These are phyloP conservation scores for Phoenicopterus ruber DNA, from an alignment of 2,113 vertebrate species.

Conservation along the genomic window DNA sequence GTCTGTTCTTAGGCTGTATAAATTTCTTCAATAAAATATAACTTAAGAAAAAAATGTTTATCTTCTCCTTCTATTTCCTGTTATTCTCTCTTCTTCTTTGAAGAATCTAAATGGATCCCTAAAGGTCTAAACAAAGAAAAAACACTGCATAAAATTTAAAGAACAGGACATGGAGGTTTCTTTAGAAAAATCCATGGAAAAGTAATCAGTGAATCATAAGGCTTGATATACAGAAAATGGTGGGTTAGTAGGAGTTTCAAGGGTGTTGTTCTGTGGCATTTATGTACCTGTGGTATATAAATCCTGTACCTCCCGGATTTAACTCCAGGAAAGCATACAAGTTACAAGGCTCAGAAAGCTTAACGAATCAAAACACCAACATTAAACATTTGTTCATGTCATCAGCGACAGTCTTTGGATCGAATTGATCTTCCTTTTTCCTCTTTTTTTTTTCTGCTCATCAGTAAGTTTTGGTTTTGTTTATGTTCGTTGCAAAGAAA, in stretches of 20 bases:
- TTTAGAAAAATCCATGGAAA: neutral
- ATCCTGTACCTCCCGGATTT: neutral
- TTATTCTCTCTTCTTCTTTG: neutral
- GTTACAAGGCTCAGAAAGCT: neutral
- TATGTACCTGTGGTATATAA: neutral
- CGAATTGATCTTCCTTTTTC: neutral
- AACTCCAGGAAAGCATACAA: neutral
- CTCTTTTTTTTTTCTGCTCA: neutral
- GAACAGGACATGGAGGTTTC: rapidly evolving
- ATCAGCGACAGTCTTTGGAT: neutral
- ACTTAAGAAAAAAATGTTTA: neutral
- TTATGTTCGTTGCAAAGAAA: neutral
- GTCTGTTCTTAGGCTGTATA: neutral
- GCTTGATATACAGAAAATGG: neutral
- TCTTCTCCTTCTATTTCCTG: neutral
- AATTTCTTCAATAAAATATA: neutral
- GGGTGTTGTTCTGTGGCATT: neutral
- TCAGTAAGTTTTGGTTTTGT: neutral
- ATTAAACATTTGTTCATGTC: neutral
- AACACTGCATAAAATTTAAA: neutral
- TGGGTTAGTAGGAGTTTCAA: neutral
- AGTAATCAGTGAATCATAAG: neutral
- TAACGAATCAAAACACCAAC: neutral
- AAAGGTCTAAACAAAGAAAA: neutral
- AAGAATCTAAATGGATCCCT: neutral